These are phyloP conservation scores for Thumatha senex DNA, from an alignment of 2,888 invertebrate genomes.

Conservation along the genomic window DNA sequence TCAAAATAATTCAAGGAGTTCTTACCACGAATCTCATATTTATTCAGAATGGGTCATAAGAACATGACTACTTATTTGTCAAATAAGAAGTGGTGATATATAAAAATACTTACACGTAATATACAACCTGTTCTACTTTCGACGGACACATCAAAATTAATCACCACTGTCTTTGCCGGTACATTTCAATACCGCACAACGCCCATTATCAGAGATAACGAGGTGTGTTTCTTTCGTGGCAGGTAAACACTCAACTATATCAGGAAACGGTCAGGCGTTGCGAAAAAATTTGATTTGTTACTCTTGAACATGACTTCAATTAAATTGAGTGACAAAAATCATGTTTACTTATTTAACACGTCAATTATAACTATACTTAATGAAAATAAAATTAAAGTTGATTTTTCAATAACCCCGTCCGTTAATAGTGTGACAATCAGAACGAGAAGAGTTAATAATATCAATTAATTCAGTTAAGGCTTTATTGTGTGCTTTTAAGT, in stretches of 20 bases:
- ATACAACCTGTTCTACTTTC: constrained; percentile 14
- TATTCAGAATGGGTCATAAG: background rate
- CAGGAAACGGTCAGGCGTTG: constrained; percentile 57
- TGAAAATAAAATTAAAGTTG: constrained; percentile 31
- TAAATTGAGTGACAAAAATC: constrained; percentile 77
- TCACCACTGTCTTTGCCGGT: constrained; percentile 49
- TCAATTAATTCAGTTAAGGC: constrained; percentile 73
- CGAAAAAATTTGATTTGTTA: constrained; percentile 80
- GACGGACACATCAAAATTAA: constrained; percentile 23
- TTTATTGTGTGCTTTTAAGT: constrained; percentile 54
- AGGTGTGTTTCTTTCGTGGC: constrained; percentile 68
- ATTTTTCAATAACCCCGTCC: constrained; percentile 20
- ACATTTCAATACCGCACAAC: constrained; percentile 66
- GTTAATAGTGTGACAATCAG: constrained; percentile 53
- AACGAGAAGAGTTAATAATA: constrained; percentile 63
- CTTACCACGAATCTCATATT: background rate
- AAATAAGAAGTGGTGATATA: background rate
- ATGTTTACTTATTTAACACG: constrained; percentile 33
- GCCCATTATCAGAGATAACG: constrained; percentile 73
- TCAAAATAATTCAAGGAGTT: background rate
- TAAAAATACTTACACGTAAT: constrained; percentile 3
- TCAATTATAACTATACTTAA: constrained; percentile 29
- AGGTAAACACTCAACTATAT: constrained; percentile 55
- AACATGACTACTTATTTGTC: background rate
- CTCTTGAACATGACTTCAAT: constrained; percentile 63